phyloP scores from a whole-genome alignment of 2,113 vertebrate species.

The Pterocles gutturalis region DNA sequence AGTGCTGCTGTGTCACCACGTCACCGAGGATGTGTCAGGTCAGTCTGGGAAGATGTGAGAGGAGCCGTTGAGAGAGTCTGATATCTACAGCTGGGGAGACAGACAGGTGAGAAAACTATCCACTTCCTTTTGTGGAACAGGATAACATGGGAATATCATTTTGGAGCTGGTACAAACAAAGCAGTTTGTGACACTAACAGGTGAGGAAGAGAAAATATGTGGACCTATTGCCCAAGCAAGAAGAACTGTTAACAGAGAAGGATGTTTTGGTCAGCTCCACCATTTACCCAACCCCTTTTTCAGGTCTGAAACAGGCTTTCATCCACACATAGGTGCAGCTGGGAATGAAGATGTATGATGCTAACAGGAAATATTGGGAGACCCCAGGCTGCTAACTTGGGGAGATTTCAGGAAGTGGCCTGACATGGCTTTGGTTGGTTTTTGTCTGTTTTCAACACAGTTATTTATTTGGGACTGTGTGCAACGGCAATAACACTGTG shows the following conservation, averaged over 20 bases:
- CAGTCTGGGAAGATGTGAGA: background rate
- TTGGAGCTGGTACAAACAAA: background rate
- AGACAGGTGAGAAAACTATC: background rate
- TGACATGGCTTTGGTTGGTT: background rate
- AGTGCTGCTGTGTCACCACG: accelerated
- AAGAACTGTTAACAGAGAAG: background rate
- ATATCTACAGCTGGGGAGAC: background rate
- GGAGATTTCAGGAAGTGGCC: background rate
- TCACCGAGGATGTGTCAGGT: background rate
- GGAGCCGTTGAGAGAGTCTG: accelerated
- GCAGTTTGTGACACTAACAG: background rate
- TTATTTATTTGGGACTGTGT: background rate
- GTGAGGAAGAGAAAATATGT: background rate
- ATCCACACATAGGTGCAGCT: background rate
- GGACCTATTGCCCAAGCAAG: background rate
- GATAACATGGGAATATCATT: background rate
- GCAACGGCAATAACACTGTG: background rate
- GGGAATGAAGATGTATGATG: background rate
- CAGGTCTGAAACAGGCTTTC: background rate
- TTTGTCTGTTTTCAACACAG: background rate
- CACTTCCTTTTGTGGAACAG: background rate
- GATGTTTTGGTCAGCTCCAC: background rate
- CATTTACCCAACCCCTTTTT: background rate
- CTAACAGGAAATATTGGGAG: background rate
- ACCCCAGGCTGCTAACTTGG: background rate